Base-by-base conservation (phyloP, 2,888 invertebrate species). In the Acleris sparsana region DNA sequence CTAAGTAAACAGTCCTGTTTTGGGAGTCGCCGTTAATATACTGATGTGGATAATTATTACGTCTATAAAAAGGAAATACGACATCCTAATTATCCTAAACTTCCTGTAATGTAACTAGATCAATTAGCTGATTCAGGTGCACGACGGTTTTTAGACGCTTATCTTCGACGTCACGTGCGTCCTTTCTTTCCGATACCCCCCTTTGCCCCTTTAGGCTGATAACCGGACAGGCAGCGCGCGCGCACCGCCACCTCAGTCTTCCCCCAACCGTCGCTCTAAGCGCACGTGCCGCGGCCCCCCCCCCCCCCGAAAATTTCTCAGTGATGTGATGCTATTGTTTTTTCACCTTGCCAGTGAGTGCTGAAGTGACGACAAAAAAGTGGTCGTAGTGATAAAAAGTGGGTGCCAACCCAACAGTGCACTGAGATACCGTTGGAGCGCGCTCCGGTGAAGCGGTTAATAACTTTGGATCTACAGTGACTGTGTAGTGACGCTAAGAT, bases 381-480 rank as follows among this genome's bases (percentile, higher is more conserved):
- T 76, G 72, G 65, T 71, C 71, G 71, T 69, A 48, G 56, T 39
- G 58, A 49, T 59, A 29, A 29, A 44, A 46, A 56, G 51, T 43
- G 13, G 16, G 59, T 65, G 49, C 43, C 71, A 77, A 76, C 75
- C 43, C 71, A 77, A 76, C 75, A 76, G 78, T 76, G 80, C 70
- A 71, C 73, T 80, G 77, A 81, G 80, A 78, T 88, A 89, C 92
- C 89, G 92, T 89, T 89, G 89, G 79, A 86, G 81, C 79, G 78
- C 87, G 91, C 88, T 88, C 82, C 86, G 88, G 83, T 85, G 89
- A 80, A 85, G 88, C 85, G 83, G 86, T 82, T 91, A 89, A 89
- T 87, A 89, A 86, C 86, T 86, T 66, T 79, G 87, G 85, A 87
- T 88, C 84, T 85, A 85, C 86, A 85, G 88, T 88, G 79, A 75